Evolutionary conservation across 2,888 invertebrate genomes (phyloP).

Genomic region (Pachliopta kotzebuea): DNA sequence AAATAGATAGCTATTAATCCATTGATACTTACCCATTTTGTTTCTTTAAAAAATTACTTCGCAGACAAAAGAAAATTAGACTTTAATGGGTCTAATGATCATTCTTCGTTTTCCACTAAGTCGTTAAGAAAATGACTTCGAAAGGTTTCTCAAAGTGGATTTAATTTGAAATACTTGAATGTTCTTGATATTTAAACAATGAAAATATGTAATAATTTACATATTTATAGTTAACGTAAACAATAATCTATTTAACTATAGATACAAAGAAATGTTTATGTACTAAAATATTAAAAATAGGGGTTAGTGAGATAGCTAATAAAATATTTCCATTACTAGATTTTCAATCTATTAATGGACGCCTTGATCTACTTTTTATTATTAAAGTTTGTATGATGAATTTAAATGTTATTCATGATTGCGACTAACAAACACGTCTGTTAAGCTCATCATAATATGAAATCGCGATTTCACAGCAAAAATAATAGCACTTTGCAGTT

Average conservation of each 20-base stretch:
- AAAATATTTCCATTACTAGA: neutral
- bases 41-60: too few relatives aligned
- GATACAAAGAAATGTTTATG: too few relatives aligned
- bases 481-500: neutral
- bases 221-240: too few relatives aligned
- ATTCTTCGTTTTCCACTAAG: neutral
- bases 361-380: neutral
- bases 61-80: too few relatives aligned
- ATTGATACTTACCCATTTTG: neutral
- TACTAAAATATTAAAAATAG: neutral
- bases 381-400: neutral
- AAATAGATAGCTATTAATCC: slow-evolving; percentile 17
- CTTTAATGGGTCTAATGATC: neutral
- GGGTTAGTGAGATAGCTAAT: neutral
- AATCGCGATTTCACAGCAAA: neutral
- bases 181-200: neutral
- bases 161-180: neutral
- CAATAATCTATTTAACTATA: too few relatives aligned
- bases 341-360: neutral
- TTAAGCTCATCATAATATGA: neutral
- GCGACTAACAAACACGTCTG: neutral
- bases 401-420: neutral
- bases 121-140: neutral
- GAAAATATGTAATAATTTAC: too few relatives aligned
- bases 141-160: neutral